phyloP scores from a whole-genome alignment of 1,140 invertebrate genomes.

The Aleiodes sp. region DNA sequence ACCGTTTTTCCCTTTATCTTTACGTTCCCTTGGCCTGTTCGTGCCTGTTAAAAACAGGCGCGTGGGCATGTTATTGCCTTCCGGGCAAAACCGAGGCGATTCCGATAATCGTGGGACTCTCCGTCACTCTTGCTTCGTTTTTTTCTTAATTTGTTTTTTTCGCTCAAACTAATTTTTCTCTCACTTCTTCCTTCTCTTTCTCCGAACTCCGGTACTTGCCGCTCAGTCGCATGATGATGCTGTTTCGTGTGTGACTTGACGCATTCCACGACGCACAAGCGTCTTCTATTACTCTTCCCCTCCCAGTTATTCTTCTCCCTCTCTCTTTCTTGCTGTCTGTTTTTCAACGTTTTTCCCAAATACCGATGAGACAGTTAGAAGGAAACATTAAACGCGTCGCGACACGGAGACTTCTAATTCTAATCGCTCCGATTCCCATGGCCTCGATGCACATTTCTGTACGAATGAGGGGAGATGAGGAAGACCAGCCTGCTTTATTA shows the following conservation, averaged over 20 bases:
- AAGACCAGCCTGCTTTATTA: not conserved
- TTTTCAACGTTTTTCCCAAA: not conserved
- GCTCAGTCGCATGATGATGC: not conserved
- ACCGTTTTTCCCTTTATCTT: not conserved
- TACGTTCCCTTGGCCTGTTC: too few relatives aligned
- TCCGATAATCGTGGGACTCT: slow-evolving; percentile 16
- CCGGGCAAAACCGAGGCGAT: not conserved
- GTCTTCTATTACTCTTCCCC: not conserved
- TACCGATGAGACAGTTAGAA: not conserved
- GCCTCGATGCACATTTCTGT: slow-evolving; percentile 33
- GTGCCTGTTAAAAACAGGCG: not conserved
- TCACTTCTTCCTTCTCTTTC: too few relatives aligned
- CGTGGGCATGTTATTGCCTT: slow-evolving; percentile 20
- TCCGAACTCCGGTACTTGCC: not conserved
- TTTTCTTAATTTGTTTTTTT: not conserved
- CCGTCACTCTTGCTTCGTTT: not conserved
- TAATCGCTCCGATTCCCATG: slow-evolving; percentile 42
- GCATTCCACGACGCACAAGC: slow-evolving; percentile 34
- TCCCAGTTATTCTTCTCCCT: not conserved
- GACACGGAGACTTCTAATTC: slow-evolving; percentile 37
- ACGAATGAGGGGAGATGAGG: not conserved
- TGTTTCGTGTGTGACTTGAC: slow-evolving; percentile 31
- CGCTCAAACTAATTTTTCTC: not conserved
- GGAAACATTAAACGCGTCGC: slow-evolving; percentile 22
- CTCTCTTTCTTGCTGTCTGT: not conserved